phyloP scores from a whole-genome alignment of 2,797 vertebrate species.

The Leptatherina wallacei region DNA sequence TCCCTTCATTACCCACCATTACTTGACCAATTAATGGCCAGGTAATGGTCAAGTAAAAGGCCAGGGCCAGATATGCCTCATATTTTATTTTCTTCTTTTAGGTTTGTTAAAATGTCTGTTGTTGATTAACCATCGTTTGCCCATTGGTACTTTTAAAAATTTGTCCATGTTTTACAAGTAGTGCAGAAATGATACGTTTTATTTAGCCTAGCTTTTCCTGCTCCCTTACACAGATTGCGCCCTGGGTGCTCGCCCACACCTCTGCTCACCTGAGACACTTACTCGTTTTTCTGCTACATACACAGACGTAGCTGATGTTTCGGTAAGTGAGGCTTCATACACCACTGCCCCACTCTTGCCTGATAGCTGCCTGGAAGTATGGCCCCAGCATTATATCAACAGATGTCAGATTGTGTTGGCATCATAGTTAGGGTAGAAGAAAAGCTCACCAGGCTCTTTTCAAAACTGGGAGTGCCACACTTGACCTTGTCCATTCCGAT shows the following conservation, averaged over 20 bases:
- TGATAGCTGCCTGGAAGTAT: conserved; percentile 22
- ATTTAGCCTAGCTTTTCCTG: no score
- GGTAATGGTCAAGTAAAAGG: no score
- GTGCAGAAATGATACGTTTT: no score
- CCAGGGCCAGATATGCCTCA: no score
- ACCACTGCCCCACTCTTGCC: neutral
- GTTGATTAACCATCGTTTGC: no score
- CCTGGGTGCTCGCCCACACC: neutral
- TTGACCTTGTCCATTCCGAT: conserved; percentile 75
- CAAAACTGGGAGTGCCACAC: conserved; percentile 55
- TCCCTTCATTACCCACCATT: no score
- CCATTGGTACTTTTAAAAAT: no score
- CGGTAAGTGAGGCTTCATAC: conserved; percentile 11
- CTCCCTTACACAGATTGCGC: no score
- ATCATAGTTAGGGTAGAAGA: conserved; percentile 62
- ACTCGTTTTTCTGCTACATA: neutral
- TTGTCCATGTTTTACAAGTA: no score
- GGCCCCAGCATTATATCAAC: conserved; percentile 56
- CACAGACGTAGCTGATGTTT: conserved; percentile 23
- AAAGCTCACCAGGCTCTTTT: conserved; percentile 48
- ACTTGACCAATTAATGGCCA: no score
- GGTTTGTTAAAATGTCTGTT: no score
- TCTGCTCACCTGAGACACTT: conserved; percentile 54
- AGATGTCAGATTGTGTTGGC: conserved; percentile 60
- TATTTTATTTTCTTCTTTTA: no score